Evolutionary conservation across 2,113 vertebrate genomes (phyloP), one percentile per base, ranked within the genome.

Genomic region (Steatornis caripensis): DNA sequence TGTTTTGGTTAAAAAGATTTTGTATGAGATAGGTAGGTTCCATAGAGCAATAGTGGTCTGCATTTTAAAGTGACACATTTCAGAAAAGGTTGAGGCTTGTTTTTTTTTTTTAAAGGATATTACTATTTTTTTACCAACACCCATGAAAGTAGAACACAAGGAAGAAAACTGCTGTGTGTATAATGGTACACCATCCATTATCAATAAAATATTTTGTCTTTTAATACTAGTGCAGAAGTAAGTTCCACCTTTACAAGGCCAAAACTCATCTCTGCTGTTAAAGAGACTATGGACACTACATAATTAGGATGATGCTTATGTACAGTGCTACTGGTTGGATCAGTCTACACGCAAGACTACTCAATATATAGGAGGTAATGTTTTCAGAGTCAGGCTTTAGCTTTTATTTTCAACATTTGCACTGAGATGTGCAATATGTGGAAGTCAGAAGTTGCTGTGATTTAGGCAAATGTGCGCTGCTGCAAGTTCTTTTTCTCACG

Each of bases 1-100:
- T 92, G 36, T 43, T 90, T 94, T 89, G 70, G n/a, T 90, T 66
- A 32, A 46, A 83, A 61, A 95, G 87, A 89, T 94, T 84, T 87
- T 65, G 15, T 45, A 12, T 0, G 1, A 91, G 87, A 76, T 87
- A 79, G 15, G 7, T 71, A 30, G 58, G 37, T 83, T 92, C 86
- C 46, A 8, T 32, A 84, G n/a, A 49, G 24, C n/a, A n/a, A 4
- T 68, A 54, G 17, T 43, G 53, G 29, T 75, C 16, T 64, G 23
- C 12, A 20, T 74, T 84, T 78, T 64, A 2, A 87, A 69, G 48
- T 18, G 39, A 36, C n/a, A 13, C 26, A 10, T 58, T 91, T 89
- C 57, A 76, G 70, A 76, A 80, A 72, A 64, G 70, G 37, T 51
- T 32, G 58, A 82, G 53, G 45, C 17, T 84, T 80, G 39, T 53